A percentile compares a stretch with the other conserved stretches of the same genome.
Evolutionary conservation across 2,888 invertebrate species (phyloP).

Genomic region (Steinernema scapterisci): DNA sequence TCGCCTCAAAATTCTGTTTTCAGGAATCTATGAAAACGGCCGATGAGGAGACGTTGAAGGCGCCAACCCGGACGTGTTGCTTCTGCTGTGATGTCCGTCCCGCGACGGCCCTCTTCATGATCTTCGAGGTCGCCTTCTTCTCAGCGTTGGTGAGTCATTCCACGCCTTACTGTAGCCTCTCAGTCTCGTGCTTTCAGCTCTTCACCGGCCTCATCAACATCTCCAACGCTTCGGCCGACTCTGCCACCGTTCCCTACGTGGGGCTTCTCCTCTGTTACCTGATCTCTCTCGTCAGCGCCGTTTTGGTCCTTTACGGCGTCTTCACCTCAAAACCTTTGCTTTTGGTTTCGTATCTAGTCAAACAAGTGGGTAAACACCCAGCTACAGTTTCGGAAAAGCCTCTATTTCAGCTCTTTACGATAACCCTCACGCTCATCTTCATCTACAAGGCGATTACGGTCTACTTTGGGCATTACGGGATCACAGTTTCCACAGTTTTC

Average conservation of each 20-base stretch:
- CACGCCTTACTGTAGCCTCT: not conserved
- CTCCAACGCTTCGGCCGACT: not conserved
- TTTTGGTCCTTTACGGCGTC: slow-evolving; percentile 42
- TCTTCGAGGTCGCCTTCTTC: slow-evolving; percentile 10
- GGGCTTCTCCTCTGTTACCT: slow-evolving; percentile 38
- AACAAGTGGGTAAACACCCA: slow-evolving; percentile 41
- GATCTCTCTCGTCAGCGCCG: slow-evolving; percentile 45
- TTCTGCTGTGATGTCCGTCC: slow-evolving; percentile 23
- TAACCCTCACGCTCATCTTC: slow-evolving; percentile 20
- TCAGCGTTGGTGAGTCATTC: not conserved
- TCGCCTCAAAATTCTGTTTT: not conserved
- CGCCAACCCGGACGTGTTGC: slow-evolving; percentile 17
- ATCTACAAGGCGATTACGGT: slow-evolving; percentile 15
- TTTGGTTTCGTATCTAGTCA: slow-evolving; percentile 46
- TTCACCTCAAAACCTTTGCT: slow-evolving; percentile 41
- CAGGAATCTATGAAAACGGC: slow-evolving; percentile 25
- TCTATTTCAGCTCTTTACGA: slow-evolving; percentile 2
- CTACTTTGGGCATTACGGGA: slow-evolving; percentile 16
- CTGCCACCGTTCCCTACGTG: not conserved
- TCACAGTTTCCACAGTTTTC: slow-evolving; percentile 9
- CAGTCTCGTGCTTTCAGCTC: not conserved
- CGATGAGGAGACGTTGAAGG: slow-evolving; percentile 11
- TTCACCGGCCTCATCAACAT: slow-evolving; percentile 12
- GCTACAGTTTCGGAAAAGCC: not conserved
- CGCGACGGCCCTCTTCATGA: slow-evolving; percentile 20